Evolutionary conservation across 2,797 vertebrate species (phyloP), one percentile per base, ranked within the genome.

Genomic region (Microctenopoma stevenorrisi): DNA sequence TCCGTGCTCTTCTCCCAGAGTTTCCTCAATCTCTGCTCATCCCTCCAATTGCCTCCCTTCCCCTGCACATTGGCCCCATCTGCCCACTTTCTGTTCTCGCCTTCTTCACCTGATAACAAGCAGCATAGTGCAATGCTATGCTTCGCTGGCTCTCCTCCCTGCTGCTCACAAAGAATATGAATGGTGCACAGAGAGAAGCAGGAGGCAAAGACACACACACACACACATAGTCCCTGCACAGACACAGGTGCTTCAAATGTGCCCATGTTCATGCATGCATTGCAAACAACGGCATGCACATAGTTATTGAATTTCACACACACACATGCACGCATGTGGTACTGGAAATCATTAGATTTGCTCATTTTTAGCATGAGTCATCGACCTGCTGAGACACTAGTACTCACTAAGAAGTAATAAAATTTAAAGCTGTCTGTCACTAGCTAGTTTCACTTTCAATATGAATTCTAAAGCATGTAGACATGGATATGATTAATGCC

Each of bases 41-140:
- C 68, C 57, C 52, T 78, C 74, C 64, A 47, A 68, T 78, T 73
- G 63, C 68, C 62, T 33, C 61, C 51, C 55, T 15, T 30, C 38
- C 25, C 22, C 55, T 7, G 2, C 78, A 68, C 30, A 58, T 59
- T 51, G 10, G 48, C 48, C 64, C 61, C 15, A 30, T 63, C 64
- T 76, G 55, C 66, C 68, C 53, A 48, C 72, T 68, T 63, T 75
- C 78, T 87, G 59, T 73, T 54, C 66, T 78, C 61, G 9, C 51
- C 79, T 68, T 76, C 68, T 67, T 42, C 72, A 76, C 68, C 78
- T 85, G 79, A 90, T 89, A 90, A 86, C 75, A 75, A 85, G 83
- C 67, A 53, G 75, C 56, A 63, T 56, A 63, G 79, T 60, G 57
- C 70, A 75, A 76, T 57, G 73, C 75, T 46, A 62, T n/a, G 75